Base-by-base conservation (phyloP, 2,113 vertebrate genomes). In the Pagrus major region DNA sequence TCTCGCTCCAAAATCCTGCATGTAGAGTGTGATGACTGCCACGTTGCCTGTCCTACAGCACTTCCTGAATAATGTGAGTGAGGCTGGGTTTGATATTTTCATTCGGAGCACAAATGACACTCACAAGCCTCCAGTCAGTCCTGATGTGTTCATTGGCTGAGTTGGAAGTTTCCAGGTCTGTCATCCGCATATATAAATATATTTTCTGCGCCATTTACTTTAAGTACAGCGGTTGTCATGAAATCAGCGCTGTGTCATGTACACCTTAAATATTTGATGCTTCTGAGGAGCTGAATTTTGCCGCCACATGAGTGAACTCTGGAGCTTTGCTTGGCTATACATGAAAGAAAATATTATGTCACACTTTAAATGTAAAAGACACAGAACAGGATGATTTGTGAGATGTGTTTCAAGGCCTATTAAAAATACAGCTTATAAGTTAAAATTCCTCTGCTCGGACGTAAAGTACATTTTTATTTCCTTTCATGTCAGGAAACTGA, bases 171-270 rank as follows among this genome's bases (percentile, higher is more conserved):
- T 89, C 80, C 84, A 87, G 78, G 49, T 84, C 86, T 79, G 76
- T 87, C 80, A 78, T 89, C 77, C 82, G 89, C 86, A 89, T 91
- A 88, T 80, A 86, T 92, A 91, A 92, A 93, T 91, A 90, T 80
- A 86, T 93, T 93, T 93, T 92, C 84, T 77, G 89, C 83, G 16
- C 82, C 90, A 89, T 93, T 93, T 93, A 86, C 86, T 81, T 25
- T 35, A 77, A 76, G 86, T 79, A 67, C 64, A 71, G 85, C 37
- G 56, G 86, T 81, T 87, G 81, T 87, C 81, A 71, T 91, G 86
- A 86, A 91, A 87, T 92, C 84, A 54, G 70, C 69, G 39, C 81
- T 76, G 90, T 93, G 90, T 93, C 92, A 89, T 76, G 78, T 84
- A 74, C 79, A 80, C 72, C 75, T 81, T 92, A 78, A 89, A 92